Evolutionary conservation across 2,113 vertebrate species (phyloP).

Genomic region (Periophthalmus modestus): DNA sequence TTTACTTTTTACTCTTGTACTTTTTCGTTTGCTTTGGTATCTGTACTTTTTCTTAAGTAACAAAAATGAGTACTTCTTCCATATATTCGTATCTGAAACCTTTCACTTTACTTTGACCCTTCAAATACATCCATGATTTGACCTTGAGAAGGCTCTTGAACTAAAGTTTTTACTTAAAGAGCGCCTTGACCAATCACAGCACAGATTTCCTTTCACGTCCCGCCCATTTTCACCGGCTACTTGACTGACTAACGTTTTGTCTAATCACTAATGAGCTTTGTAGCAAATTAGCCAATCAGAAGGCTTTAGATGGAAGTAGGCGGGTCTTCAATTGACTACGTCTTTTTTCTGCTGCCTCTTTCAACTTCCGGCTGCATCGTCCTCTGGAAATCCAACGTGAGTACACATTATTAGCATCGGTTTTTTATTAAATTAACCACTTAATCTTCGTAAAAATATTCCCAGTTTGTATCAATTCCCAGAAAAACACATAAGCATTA

Average conservation of each 20-base stretch:
- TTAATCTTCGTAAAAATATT: background rate
- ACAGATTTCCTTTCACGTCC: fast-evolving
- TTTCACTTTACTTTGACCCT: background rate
- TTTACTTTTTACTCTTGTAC: too few relatives aligned
- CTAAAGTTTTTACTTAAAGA: background rate
- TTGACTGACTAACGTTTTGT: conserved; percentile 9
- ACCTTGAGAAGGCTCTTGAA: conserved; percentile 41
- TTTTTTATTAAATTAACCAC: conserved; percentile 5
- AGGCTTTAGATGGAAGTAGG: background rate
- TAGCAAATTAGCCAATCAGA: conserved; percentile 38
- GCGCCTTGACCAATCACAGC: conserved; percentile 26
- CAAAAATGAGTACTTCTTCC: too few relatives aligned
- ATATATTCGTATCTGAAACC: background rate
- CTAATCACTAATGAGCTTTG: conserved; percentile 20
- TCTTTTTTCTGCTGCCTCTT: conserved; percentile 30
- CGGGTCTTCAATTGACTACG: background rate
- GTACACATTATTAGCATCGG: conserved; percentile 26
- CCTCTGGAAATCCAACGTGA: conserved; percentile 73
- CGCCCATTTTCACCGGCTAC: background rate
- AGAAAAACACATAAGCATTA: background rate
- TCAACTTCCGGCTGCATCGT: conserved; percentile 59
- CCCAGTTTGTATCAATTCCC: background rate
- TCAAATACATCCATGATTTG: conserved; percentile 17
- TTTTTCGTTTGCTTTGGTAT: too few relatives aligned
- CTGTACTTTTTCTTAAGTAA: too few relatives aligned